phyloP scores from a whole-genome alignment of 2,888 invertebrate species.

The Euphydryas editha region DNA sequence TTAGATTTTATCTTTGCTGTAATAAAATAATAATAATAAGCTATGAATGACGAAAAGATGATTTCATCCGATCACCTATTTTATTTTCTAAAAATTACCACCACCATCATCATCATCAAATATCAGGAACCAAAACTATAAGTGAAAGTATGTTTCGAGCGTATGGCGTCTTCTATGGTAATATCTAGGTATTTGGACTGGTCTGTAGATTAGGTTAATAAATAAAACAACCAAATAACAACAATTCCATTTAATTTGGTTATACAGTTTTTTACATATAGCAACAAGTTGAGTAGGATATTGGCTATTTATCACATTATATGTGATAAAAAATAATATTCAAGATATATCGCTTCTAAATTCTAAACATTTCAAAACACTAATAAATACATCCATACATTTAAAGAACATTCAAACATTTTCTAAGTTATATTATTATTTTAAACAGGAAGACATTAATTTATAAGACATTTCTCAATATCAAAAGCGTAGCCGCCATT shows the following conservation, averaged over 20 bases:
- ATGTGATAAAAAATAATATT: conserved; percentile 63
- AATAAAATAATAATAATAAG: too few species aligned
- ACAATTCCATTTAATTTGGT: conserved; percentile 81
- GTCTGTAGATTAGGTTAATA: too few species aligned
- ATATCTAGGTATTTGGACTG: too few species aligned
- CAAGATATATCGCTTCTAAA: conserved; percentile 66
- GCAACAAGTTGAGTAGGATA: conserved; percentile 71
- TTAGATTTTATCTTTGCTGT: too few species aligned
- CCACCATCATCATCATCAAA: too few species aligned
- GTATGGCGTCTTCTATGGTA: too few species aligned
- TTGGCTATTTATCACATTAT: conserved; percentile 60
- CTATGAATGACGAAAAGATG: too few species aligned
- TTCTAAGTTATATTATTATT: neutral
- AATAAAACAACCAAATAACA: conserved; percentile 69
- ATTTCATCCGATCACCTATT: too few species aligned
- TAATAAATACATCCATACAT: conserved; percentile 44
- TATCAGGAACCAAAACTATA: too few species aligned
- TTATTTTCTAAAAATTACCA: too few species aligned
- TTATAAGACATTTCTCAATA: conserved; percentile 55
- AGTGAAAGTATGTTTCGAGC: too few species aligned
- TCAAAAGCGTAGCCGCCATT: neutral
- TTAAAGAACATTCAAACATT: conserved; percentile 8
- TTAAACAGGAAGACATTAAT: conserved; percentile 54
- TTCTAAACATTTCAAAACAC: conserved; percentile 52
- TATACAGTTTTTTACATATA: conserved; percentile 80